Conservation (phyloP, 2,113 vertebrate genomes). For the Gavia stellata region DNA sequence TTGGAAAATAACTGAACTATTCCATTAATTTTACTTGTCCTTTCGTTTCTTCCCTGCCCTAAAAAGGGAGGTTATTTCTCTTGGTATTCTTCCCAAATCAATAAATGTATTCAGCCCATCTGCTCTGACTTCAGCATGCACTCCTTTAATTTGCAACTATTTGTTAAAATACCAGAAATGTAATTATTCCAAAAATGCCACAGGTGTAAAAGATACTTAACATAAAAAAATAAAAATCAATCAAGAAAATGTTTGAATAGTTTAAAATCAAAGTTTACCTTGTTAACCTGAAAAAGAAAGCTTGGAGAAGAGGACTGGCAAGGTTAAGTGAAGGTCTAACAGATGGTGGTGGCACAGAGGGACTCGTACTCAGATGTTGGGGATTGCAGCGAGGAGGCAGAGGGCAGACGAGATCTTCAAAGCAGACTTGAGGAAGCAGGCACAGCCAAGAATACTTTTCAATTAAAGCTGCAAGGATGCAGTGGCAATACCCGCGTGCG, state of each 20-base stretch:
- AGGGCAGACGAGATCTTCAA: background rate
- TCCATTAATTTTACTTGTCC: background rate
- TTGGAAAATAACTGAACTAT: background rate
- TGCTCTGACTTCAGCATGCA: background rate
- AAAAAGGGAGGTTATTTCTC: background rate
- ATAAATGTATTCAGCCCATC: conserved; percentile 30
- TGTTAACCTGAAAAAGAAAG: background rate
- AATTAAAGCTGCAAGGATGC: fast-evolving
- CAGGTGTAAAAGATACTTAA: background rate
- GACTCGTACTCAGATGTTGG: fast-evolving
- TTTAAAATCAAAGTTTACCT: background rate
- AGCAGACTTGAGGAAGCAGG: background rate
- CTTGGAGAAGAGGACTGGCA: background rate
- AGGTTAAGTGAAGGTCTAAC: background rate
- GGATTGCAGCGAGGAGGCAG: background rate
- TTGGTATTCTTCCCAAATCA: background rate
- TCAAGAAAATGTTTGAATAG: background rate
- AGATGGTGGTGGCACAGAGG: background rate
- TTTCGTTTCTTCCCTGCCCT: background rate
- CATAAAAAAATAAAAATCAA: background rate
- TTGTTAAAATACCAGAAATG: background rate
- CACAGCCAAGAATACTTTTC: background rate
- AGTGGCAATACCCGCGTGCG: fast-evolving
- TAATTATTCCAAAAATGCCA: background rate
- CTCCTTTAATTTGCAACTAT: background rate